Percentiles rank a stretch among this genome's conserved stretches.
Evolutionary conservation across 2,888 invertebrate genomes (phyloP).

Genomic region (Sesamia inferens): DNA sequence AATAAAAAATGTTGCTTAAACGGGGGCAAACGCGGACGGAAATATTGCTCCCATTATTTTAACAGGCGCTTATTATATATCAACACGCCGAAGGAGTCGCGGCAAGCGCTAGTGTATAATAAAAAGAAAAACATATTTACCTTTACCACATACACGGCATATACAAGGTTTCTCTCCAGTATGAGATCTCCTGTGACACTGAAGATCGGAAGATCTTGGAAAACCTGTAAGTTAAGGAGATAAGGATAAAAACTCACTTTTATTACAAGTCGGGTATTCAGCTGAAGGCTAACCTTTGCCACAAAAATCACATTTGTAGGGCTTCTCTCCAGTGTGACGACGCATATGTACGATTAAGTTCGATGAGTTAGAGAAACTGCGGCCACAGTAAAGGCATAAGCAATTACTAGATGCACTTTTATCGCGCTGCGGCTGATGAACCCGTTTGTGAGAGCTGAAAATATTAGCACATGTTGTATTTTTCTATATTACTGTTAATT

Average conservation of each 20-base stretch:
- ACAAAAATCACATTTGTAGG: constrained; percentile 91
- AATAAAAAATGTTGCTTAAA: too few species aligned
- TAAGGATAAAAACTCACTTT: constrained; percentile 26
- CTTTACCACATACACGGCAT: constrained; percentile 87
- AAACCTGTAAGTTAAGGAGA: constrained; percentile 82
- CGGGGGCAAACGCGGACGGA: too few species aligned
- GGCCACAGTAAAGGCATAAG: constrained; percentile 90
- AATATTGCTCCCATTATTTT: too few species aligned
- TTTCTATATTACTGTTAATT: constrained; percentile 6
- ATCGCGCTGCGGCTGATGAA: constrained; percentile 83
- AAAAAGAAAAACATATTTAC: constrained; percentile 64
- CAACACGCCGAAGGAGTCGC: too few species aligned
- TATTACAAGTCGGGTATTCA: constrained; percentile 13
- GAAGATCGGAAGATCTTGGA: constrained; percentile 91
- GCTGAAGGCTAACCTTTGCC: constrained; percentile 83
- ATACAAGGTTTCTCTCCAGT: constrained; percentile 91
- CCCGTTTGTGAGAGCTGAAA: constrained; percentile 88
- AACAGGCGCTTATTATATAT: too few species aligned
- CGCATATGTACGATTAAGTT: constrained; percentile 92
- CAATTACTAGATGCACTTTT: constrained; percentile 82
- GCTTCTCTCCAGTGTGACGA: constrained; percentile 92
- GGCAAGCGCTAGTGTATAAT: not conserved
- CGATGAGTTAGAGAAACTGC: constrained; percentile 90
- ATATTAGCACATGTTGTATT: constrained; percentile 18
- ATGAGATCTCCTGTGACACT: constrained; percentile 90